These are phyloP conservation scores for Exocentrus adspersus DNA, from an alignment of 2,888 invertebrate species.

Conservation along the genomic window DNA sequence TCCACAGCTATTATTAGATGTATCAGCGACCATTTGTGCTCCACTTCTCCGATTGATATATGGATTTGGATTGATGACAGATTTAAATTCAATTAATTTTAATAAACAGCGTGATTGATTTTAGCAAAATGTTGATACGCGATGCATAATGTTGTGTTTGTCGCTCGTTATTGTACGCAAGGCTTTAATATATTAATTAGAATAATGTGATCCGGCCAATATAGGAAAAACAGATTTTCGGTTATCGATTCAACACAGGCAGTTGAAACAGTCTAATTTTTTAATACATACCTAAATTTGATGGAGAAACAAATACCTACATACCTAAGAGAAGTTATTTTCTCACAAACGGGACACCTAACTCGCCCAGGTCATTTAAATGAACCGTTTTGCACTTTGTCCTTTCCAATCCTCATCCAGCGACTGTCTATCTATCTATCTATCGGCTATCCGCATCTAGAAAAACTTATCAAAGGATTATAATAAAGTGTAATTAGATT, in stretches of 20 bases:
- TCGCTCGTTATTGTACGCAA: background rate
- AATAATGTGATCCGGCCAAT: no score
- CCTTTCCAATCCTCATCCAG: background rate
- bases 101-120: background rate
- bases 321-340: no score
- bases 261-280: no score
- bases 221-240: no score
- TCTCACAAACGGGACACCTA: no score
- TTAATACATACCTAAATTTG: no score
- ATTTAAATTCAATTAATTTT: conserved; percentile 3
- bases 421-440: background rate
- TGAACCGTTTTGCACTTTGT: background rate
- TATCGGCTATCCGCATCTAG: background rate
- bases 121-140: background rate
- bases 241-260: no score
- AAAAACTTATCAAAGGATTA: conserved; percentile 14
- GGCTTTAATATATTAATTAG: no score
- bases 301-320: no score
- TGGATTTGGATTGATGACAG: conserved; percentile 1
- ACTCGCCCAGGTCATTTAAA: background rate
- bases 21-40: background rate
- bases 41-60: conserved; percentile 1
- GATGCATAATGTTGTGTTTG: background rate
- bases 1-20: background rate
- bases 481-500: conserved; percentile 24